Base-by-base conservation (phyloP, 2,888 invertebrate genomes). In the Lasioglossum marginatum region DNA sequence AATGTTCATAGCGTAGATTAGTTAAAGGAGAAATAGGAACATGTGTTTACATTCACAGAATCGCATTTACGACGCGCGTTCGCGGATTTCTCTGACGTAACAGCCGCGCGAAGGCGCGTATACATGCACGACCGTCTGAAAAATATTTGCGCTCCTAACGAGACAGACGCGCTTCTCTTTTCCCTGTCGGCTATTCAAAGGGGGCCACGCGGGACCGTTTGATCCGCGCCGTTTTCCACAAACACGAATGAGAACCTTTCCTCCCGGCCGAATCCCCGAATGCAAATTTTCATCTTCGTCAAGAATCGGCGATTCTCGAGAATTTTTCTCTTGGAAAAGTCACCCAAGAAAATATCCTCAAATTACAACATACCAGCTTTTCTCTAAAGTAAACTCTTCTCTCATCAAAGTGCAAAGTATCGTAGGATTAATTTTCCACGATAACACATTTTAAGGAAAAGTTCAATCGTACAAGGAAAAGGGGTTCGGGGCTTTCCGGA, bases 1-100 rank as follows among this genome's bases (percentile, higher is more conserved):
- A 76, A 79, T 73, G 77, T 78, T 82, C 78, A 63, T 79, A 83
- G 73, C 83, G 48, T 68, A 79, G 84, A 85, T 85, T 85, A 85
- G 83, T 77, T 70, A 74, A 79, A 60, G 60, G 73, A 79, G 83
- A 85, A 85, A 85, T 83, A 79, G 75, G 83, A 73, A 48, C 73
- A 27, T 45, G 68, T 77, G 85, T 85, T 85, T 85, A 85, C 85
- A 79, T 83, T 70, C 72, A 76, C 75, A 45, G 76, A 57, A 77
- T 76, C 76, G 83, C 79, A 68, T 85, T 83, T 83, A 83, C 81
- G 72, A 81, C 57, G 52, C 60, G 75, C 16, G 63, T 79, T 45
- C 83, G 77, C 45, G 72, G 76, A 72, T 73, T 57, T 31, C 6
- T 23, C 48, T 80, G 83, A 80, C 83, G 76, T 81, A 81, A 81